phyloP scores from a whole-genome alignment of 1,140 invertebrate species.

The Drosophila seguyi region DNA sequence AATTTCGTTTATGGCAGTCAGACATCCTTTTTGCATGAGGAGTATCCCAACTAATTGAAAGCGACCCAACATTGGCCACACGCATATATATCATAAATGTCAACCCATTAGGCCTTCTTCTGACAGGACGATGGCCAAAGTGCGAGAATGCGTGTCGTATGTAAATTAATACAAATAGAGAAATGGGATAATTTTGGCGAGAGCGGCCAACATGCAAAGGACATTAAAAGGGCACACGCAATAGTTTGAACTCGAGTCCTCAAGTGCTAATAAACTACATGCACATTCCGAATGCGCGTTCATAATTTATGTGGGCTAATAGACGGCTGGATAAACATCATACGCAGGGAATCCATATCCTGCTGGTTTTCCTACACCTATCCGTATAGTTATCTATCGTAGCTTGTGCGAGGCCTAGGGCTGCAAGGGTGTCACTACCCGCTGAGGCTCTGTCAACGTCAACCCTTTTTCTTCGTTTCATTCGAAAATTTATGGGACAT shows the following conservation, averaged over 20 bases:
- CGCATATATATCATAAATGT: constrained; percentile 67
- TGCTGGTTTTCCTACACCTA: constrained; percentile 9
- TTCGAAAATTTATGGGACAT: constrained; percentile 65
- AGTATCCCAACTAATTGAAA: constrained; percentile 50
- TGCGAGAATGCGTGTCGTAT: constrained; percentile 81
- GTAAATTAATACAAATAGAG: constrained; percentile 72
- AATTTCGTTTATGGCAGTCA: background rate
- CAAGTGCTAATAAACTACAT: constrained; percentile 82
- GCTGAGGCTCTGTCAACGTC: constrained; percentile 59
- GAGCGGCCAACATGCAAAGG: constrained; percentile 68
- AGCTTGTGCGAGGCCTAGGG: constrained; percentile 1
- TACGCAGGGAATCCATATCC: constrained; percentile 59
- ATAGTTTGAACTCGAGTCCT: constrained; percentile 41
- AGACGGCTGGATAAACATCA: constrained; percentile 69
- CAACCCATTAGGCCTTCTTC: constrained; percentile 23
- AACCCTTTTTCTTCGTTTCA: constrained; percentile 63
- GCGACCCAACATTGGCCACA: constrained; percentile 31
- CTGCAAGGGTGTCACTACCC: constrained; percentile 34
- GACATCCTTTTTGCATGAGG: constrained; percentile 4
- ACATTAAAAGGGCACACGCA: constrained; percentile 73
- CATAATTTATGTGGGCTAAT: constrained; percentile 78
- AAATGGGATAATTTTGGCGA: constrained; percentile 51
- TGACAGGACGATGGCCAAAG: constrained; percentile 43
- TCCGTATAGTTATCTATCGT: constrained; percentile 26
- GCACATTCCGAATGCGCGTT: constrained; percentile 63